phyloP scores from a whole-genome alignment of 2,888 invertebrate genomes.

The Agrochola circellaris region DNA sequence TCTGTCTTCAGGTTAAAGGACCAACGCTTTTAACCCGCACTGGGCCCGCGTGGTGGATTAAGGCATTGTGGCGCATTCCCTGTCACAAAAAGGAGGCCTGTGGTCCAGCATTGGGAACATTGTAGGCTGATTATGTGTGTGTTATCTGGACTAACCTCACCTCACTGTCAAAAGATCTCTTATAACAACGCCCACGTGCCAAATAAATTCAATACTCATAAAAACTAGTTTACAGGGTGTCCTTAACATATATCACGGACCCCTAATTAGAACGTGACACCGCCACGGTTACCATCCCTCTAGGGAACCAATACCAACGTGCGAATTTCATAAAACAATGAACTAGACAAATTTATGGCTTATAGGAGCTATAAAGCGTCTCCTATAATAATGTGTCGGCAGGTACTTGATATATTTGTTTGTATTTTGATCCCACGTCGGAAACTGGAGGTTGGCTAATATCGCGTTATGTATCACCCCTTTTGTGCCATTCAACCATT shows the following conservation, averaged over 20 bases:
- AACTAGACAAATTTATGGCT: constrained; percentile 65
- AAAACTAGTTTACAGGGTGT: constrained; percentile 49
- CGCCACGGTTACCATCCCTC: constrained; percentile 20
- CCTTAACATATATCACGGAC: constrained; percentile 51
- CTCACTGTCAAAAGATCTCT: not conserved
- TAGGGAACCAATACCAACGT: constrained; percentile 15
- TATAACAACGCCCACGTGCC: not conserved
- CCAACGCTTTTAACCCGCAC: too few species aligned
- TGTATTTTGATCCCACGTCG: constrained; percentile 65
- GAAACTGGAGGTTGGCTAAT: constrained; percentile 45
- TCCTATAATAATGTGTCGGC: constrained; percentile 60
- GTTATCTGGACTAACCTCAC: too few species aligned
- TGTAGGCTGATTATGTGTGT: not conserved
- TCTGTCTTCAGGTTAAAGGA: not conserved
- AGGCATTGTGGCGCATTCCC: too few species aligned
- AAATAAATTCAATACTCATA: constrained; percentile 33
- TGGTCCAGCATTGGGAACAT: not conserved
- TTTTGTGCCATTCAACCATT: constrained; percentile 57
- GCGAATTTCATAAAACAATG: constrained; percentile 65
- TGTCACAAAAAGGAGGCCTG: not conserved
- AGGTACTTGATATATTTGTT: constrained; percentile 65
- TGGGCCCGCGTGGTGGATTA: not conserved
- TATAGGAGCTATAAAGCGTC: constrained; percentile 62
- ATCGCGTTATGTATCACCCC: constrained; percentile 49
- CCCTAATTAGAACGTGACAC: constrained; percentile 64